A percentile compares a stretch with the other conserved stretches of the same genome.
These are phyloP conservation scores for Pterocles burchelli DNA, from an alignment of 2,113 vertebrate genomes.

Conservation along the genomic window DNA sequence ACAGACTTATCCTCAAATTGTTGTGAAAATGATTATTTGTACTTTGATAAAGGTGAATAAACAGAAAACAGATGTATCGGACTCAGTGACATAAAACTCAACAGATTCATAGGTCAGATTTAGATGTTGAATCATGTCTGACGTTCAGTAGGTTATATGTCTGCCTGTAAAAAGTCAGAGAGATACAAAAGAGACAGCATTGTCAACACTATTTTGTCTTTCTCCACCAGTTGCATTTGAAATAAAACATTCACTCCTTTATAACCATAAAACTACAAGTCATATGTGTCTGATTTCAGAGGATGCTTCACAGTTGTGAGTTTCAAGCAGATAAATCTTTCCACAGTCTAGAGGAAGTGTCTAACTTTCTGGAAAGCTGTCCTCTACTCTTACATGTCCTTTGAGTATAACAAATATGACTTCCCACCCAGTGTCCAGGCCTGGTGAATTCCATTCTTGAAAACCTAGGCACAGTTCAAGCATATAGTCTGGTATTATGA, in stretches of 20 bases:
- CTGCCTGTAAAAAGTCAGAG: neutral
- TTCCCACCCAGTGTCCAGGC: neutral
- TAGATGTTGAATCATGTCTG: rapidly evolving
- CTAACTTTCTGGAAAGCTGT: neutral
- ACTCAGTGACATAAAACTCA: neutral
- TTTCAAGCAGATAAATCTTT: neutral
- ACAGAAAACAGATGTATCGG: neutral
- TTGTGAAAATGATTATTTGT: neutral
- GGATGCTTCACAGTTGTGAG: neutral
- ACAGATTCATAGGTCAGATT: neutral
- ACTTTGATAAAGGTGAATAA: neutral
- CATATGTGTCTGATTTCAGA: neutral
- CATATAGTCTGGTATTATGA: neutral
- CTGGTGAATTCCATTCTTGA: neutral
- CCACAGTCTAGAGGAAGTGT: neutral
- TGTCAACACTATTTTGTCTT: neutral
- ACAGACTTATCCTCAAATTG: neutral
- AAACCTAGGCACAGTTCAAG: rapidly evolving
- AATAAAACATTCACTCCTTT: neutral
- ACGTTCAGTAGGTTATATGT: neutral
- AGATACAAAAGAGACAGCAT: neutral
- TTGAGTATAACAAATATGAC: neutral
- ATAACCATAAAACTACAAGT: neutral
- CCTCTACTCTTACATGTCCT: neutral
- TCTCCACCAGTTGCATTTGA: neutral